phyloP scores from a whole-genome alignment of 2,113 vertebrate genomes.

The Passer montanus region DNA sequence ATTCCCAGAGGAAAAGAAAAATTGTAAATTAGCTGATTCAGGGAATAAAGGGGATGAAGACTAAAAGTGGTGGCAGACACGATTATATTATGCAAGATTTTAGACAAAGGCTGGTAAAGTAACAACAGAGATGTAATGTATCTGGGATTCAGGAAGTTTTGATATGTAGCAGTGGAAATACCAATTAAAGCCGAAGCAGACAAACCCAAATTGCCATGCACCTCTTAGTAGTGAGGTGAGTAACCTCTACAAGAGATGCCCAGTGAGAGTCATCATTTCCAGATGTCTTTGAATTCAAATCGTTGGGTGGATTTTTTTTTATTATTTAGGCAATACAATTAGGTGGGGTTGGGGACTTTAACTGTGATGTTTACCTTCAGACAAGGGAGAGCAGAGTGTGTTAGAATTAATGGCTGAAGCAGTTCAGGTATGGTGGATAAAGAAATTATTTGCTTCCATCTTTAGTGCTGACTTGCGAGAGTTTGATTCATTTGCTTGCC shows the following conservation, averaged over 20 bases:
- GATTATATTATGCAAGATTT: neutral
- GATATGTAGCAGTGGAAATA: neutral
- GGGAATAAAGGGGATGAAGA: neutral
- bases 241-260: neutral
- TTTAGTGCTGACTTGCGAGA: neutral
- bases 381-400: neutral
- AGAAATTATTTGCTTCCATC: neutral
- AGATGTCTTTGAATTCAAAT: neutral
- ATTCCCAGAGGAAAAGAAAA: neutral
- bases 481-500: neutral
- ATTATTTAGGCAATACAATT: neutral
- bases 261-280: neutral
- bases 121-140: neutral
- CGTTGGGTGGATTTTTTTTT: neutral
- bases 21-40: neutral
- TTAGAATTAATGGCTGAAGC: neutral
- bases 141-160: neutral
- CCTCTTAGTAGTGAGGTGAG: neutral
- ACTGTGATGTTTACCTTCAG: neutral
- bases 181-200: neutral
- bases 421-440: neutral
- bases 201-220: neutral
- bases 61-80: neutral
- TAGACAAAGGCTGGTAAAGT: neutral
- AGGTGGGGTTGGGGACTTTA: neutral